phyloP scores from a whole-genome alignment of 2,113 vertebrate genomes.

The Meles meles region DNA sequence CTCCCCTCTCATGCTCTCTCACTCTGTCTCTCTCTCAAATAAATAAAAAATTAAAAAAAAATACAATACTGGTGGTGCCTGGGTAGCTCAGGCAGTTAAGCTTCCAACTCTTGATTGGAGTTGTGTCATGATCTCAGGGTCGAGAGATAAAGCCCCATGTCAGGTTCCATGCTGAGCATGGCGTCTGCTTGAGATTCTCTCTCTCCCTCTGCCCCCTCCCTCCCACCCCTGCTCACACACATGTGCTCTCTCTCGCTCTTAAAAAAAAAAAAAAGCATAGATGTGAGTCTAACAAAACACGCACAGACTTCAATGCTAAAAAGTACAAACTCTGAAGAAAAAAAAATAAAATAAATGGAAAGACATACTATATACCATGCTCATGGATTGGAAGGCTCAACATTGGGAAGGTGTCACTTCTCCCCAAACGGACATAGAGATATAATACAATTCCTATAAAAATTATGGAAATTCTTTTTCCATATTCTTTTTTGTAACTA shows the following conservation, averaged over 20 bases:
- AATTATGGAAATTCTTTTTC: not conserved
- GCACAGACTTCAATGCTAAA: not conserved
- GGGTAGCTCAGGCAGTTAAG: not conserved
- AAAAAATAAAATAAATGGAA: not conserved
- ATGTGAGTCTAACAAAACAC: not conserved
- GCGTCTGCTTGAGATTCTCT: not conserved
- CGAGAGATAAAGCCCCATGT: not conserved
- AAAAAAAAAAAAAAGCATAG: not conserved
- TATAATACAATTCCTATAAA: not conserved
- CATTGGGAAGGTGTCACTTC: not conserved
- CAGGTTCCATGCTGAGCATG: not conserved
- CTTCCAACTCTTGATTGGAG: not conserved
- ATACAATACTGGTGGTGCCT: not conserved
- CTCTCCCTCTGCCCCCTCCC: not conserved
- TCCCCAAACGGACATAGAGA: not conserved
- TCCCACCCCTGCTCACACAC: not conserved
- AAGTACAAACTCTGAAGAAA: not conserved
- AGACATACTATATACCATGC: not conserved
- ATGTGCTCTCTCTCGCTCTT: not conserved
- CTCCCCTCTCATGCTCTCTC: too few relatives aligned
- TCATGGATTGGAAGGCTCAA: not conserved
- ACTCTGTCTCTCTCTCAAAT: too few relatives aligned
- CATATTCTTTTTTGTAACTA: not conserved
- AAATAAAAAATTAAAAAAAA: too few relatives aligned
- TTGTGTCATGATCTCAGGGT: not conserved